These are phyloP conservation scores for Monochamus saltuarius DNA, from an alignment of 1,140 invertebrate species.

Conservation along the genomic window DNA sequence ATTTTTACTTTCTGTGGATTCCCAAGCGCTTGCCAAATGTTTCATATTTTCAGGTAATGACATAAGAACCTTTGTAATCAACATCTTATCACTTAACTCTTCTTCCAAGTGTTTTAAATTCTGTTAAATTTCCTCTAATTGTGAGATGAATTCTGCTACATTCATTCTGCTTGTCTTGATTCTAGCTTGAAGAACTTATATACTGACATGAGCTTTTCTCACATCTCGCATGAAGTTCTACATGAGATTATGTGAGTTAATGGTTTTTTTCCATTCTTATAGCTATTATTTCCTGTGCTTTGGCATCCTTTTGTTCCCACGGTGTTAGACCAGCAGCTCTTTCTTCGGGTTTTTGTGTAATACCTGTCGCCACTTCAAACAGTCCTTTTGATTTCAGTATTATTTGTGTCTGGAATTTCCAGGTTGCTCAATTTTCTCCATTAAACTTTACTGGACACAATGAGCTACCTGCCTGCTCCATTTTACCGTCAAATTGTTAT, in stretches of 20 bases:
- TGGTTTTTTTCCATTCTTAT: slow-evolving; percentile 16
- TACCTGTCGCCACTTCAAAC: background rate
- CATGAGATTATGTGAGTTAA: slow-evolving; percentile 20
- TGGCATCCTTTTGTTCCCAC: slow-evolving; percentile 17
- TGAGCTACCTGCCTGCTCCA: no score
- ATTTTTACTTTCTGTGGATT: background rate
- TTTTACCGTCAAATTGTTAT: no score
- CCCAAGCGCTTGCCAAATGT: slow-evolving; percentile 13
- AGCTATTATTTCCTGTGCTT: slow-evolving; percentile 19
- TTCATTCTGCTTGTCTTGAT: slow-evolving; percentile 18
- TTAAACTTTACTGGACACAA: no score
- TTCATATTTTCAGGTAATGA: slow-evolving; percentile 15
- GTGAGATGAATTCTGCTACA: slow-evolving; percentile 14
- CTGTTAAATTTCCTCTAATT: slow-evolving; percentile 8
- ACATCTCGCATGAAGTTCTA: slow-evolving; percentile 22
- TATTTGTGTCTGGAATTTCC: slow-evolving; percentile 6
- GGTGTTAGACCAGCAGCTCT: background rate
- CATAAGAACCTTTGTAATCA: slow-evolving; percentile 15
- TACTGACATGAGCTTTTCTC: slow-evolving; percentile 21
- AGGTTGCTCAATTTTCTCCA: slow-evolving; percentile 3
- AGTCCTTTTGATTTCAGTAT: slow-evolving; percentile 9
- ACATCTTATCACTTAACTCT: slow-evolving; percentile 16
- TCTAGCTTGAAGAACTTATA: no score
- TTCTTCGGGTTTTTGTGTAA: background rate
- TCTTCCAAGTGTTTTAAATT: slow-evolving; percentile 10